phyloP scores from a whole-genome alignment of 2,113 vertebrate genomes.

The Hyaena hyaena region DNA sequence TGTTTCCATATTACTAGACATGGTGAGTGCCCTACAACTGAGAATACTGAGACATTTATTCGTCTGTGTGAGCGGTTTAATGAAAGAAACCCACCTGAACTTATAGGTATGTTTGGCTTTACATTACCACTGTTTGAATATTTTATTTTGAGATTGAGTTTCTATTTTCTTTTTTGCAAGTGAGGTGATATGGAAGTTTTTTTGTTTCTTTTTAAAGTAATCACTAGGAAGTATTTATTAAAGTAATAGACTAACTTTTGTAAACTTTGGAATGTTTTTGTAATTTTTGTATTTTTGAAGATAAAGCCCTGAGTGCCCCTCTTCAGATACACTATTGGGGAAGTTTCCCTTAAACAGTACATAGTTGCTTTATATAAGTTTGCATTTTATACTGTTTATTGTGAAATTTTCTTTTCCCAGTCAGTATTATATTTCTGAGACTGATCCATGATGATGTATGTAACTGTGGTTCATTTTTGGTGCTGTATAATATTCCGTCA shows the following conservation, averaged over 20 bases:
- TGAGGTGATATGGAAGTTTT: background rate
- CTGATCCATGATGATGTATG: background rate
- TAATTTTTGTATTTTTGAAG: conserved; percentile 22
- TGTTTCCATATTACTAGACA: conserved; percentile 88
- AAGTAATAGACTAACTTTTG: conserved; percentile 25
- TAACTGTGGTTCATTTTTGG: conserved; percentile 3
- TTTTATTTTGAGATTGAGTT: conserved; percentile 20
- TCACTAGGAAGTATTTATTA: background rate
- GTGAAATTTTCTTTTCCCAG: background rate
- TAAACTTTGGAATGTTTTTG: background rate
- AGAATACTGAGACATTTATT: conserved; percentile 94
- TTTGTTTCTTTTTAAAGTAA: background rate
- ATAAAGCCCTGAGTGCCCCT: background rate
- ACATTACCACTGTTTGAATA: background rate
- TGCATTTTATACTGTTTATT: background rate
- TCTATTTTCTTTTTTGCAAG: conserved; percentile 49
- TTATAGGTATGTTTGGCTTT: conserved; percentile 91
- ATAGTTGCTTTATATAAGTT: background rate
- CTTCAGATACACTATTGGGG: background rate
- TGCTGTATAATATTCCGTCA: background rate
- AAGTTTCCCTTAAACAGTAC: background rate
- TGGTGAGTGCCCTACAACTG: conserved; percentile 94
- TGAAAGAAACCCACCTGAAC: conserved; percentile 94
- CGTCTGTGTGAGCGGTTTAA: conserved; percentile 94
- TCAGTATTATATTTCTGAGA: conserved; percentile 7